Percentiles rank a stretch among this genome's conserved stretches.
These are phyloP conservation scores for Drosophila auraria DNA, from an alignment of 1,140 invertebrate genomes.

Conservation along the genomic window DNA sequence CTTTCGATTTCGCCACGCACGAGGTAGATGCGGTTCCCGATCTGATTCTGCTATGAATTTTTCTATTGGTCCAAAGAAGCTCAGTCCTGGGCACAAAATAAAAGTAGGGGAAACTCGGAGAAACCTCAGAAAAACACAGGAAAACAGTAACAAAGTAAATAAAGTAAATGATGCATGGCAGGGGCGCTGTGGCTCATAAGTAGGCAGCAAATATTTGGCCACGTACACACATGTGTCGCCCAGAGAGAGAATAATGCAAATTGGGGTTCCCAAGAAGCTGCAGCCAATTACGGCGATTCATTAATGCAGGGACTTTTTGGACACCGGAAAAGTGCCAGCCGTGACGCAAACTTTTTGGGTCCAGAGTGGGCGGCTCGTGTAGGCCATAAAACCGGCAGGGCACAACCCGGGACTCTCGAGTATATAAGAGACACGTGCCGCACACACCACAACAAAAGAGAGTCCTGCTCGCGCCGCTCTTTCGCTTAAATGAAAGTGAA, in stretches of 20 bases:
- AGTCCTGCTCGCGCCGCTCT: background rate
- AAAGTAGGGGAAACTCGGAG: background rate
- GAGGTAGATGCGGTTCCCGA: slow-evolving; percentile 70
- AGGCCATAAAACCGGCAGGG: slow-evolving; percentile 65
- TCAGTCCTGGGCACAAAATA: slow-evolving; percentile 16
- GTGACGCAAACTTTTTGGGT: slow-evolving; percentile 31
- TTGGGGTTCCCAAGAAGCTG: slow-evolving; percentile 43
- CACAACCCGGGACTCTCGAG: slow-evolving; percentile 19
- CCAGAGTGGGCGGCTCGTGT: slow-evolving; percentile 64
- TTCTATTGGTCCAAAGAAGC: slow-evolving; percentile 34
- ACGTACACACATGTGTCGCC: slow-evolving; percentile 45
- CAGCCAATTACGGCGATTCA: slow-evolving; percentile 63
- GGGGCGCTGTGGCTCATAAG: slow-evolving; percentile 9
- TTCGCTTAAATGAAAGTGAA: slow-evolving; percentile 30
- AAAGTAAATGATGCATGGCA: slow-evolving; percentile 15
- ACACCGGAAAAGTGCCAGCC: slow-evolving; percentile 22
- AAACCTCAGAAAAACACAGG: background rate
- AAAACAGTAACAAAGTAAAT: slow-evolving; percentile 25
- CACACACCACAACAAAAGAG: slow-evolving; percentile 24
- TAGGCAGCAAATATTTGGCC: slow-evolving; percentile 57
- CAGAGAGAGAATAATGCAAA: slow-evolving; percentile 55
- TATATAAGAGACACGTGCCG: slow-evolving; percentile 54
- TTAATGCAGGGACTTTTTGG: slow-evolving; percentile 29
- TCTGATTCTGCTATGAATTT: slow-evolving; percentile 44
- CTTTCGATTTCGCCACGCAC: slow-evolving; percentile 33